Base-by-base conservation (phyloP, 2,797 vertebrate genomes). In the Hephaestus fuliginosus region DNA sequence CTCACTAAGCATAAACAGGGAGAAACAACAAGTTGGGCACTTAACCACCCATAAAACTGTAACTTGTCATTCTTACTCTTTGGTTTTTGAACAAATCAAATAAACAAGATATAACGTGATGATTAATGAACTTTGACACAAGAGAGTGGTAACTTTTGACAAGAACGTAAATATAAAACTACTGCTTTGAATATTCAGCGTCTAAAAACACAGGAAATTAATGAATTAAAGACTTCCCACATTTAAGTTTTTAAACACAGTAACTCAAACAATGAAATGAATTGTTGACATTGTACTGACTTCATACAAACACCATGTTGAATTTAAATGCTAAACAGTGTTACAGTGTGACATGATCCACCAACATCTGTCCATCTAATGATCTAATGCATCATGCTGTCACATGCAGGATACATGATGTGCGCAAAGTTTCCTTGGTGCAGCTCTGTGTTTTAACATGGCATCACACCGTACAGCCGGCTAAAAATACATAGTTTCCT, bases 261-360 rank as follows among this genome's bases (percentile, higher is more conserved):
- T 4, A 36, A 2, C 62, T 49, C 11, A 2, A 13, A n/a, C 28
- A 66, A 51, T 18, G 8, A 8, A 51, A 36, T 41, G 15, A 9
- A 56, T 17, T 44, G 41, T 11, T 18, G 10, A 49, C 7, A 52
- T 48, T 1, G 48, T 33, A 7, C 7, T 43, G 46, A 39, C 11
- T 2, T 51, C 51, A 52, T 1, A 17, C 12, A 11, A 52, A 7
- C 44, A 66, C 56, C 14, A 25, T 43, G 17, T 25, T 36, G 28
- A 62, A 20, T 15, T 25, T 17, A 13, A 56, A 57, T 14, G 3
- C 28, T 25, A 1, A 30, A 41, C 41, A 60, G 30, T 15, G 11
- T 44, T 39, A 12, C 18, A 13, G 17, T 4, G 39, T 49, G 20
- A 65, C 63, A 30, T 81, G 80, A 81, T 49, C 70, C 57, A 62